phyloP scores from a whole-genome alignment of 2,888 invertebrate genomes.

The Spilarctia lutea region DNA sequence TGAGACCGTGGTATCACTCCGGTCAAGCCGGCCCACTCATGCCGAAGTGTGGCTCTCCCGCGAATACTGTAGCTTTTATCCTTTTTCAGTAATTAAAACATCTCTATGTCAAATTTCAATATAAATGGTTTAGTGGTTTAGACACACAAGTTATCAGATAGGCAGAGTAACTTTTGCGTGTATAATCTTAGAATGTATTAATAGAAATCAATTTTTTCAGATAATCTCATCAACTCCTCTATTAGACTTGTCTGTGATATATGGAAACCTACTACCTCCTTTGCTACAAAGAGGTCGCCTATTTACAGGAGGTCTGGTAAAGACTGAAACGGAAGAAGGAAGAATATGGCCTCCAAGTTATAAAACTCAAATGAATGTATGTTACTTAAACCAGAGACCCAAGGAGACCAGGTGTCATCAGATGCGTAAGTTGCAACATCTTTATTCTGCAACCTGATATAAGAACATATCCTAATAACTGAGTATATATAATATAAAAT shows the following conservation, averaged over 20 bases:
- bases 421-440: slow-evolving; percentile 48
- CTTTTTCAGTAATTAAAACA: no score
- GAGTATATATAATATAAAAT: no score
- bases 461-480: no score
- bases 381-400: slow-evolving; percentile 54
- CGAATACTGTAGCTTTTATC: no score
- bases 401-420: slow-evolving; percentile 60
- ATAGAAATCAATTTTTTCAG: slow-evolving; percentile 29
- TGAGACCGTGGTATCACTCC: no score
- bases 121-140: no score
- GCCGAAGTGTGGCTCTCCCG: no score
- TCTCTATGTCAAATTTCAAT: no score
- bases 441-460: background rate
- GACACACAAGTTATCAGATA: no score
- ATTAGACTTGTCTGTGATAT: slow-evolving; percentile 57
- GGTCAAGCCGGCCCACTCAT: no score
- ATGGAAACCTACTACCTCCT: slow-evolving; percentile 47
- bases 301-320: slow-evolving; percentile 59
- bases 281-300: slow-evolving; percentile 47
- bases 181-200: no score
- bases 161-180: no score
- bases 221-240: slow-evolving; percentile 60
- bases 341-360: slow-evolving; percentile 64
- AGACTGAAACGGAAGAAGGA: slow-evolving; percentile 57
- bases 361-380: slow-evolving; percentile 47